These are phyloP conservation scores for Oreochromis mossambicus DNA, from an alignment of 2,797 vertebrate genomes.

Conservation along the genomic window DNA sequence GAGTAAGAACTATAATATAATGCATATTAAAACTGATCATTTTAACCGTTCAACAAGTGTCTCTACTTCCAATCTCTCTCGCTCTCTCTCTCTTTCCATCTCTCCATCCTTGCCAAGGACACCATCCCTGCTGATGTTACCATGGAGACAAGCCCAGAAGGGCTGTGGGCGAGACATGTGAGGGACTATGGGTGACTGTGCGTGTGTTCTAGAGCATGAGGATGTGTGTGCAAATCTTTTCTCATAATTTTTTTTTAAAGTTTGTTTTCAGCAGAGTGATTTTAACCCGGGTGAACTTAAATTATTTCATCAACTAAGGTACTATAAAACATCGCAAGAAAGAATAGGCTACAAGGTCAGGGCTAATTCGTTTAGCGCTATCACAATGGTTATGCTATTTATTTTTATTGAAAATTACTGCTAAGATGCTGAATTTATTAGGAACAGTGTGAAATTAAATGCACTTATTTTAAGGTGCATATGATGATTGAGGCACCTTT, in stretches of 20 bases:
- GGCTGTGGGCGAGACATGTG: constrained; percentile 73
- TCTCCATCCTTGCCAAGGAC: constrained; percentile 79
- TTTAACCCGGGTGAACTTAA: neutral
- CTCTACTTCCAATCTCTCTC: neutral
- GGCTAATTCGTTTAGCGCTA: neutral
- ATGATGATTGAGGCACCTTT: constrained; percentile 7
- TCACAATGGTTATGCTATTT: neutral
- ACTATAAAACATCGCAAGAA: neutral
- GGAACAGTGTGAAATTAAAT: neutral
- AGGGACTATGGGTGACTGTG: constrained; percentile 62
- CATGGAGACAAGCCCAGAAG: constrained; percentile 78
- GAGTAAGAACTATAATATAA: constrained; percentile 5
- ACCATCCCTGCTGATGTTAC: constrained; percentile 76
- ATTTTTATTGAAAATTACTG: neutral
- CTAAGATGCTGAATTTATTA: neutral
- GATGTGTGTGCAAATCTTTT: constrained; percentile 28
- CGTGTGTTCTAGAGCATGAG: neutral
- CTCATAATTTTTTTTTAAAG: neutral
- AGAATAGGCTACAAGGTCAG: neutral
- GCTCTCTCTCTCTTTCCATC: constrained; percentile 43
- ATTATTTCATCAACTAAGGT: neutral
- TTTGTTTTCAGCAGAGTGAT: neutral
- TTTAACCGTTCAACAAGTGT: constrained; percentile 70
- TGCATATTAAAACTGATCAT: constrained; percentile 52
- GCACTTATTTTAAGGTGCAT: neutral